phyloP scores from a whole-genome alignment of 2,888 invertebrate species.

The Stenoptilia bipunctidactyla region DNA sequence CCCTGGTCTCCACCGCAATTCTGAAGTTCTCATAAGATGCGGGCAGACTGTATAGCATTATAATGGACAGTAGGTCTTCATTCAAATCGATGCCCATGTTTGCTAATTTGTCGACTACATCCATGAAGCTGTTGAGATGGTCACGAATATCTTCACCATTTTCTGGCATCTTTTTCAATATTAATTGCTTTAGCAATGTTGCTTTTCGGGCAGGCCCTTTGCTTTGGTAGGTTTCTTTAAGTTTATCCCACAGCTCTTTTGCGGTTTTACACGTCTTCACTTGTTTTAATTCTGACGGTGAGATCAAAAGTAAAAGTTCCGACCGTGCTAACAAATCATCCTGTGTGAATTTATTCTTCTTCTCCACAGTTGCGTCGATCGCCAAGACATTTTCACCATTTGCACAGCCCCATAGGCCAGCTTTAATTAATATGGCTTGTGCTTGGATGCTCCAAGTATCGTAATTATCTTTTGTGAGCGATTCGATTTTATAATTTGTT shows the following conservation, averaged over 20 bases:
- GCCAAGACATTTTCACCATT: not conserved
- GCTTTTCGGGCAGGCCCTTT: constrained; percentile 36
- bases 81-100: constrained; percentile 26
- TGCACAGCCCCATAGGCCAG: not conserved
- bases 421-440: constrained; percentile 2
- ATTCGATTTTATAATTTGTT: constrained; percentile 1
- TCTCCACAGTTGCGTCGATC: not conserved
- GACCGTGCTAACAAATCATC: constrained; percentile 5
- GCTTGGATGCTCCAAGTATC: constrained; percentile 9
- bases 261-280: constrained; percentile 23
- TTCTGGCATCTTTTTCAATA: constrained; percentile 25
- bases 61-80: constrained; percentile 24
- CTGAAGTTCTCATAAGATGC: constrained; percentile 26
- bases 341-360: not conserved
- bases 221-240: constrained; percentile 30
- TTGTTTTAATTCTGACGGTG: constrained; percentile 23
- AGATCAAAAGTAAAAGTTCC: constrained; percentile 7
- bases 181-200: constrained; percentile 31
- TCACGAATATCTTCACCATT: constrained; percentile 26
- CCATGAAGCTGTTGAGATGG: constrained; percentile 29
- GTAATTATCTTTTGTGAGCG: constrained; percentile 4
- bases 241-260: constrained; percentile 29
- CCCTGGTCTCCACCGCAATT: constrained; percentile 29
- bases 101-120: constrained; percentile 27
- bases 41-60: constrained; percentile 28